Percentiles rank a stretch among this genome's conserved stretches.
Conservation (phyloP, 2,888 invertebrate genomes). For the Cylindroiulus punctatus region DNA sequence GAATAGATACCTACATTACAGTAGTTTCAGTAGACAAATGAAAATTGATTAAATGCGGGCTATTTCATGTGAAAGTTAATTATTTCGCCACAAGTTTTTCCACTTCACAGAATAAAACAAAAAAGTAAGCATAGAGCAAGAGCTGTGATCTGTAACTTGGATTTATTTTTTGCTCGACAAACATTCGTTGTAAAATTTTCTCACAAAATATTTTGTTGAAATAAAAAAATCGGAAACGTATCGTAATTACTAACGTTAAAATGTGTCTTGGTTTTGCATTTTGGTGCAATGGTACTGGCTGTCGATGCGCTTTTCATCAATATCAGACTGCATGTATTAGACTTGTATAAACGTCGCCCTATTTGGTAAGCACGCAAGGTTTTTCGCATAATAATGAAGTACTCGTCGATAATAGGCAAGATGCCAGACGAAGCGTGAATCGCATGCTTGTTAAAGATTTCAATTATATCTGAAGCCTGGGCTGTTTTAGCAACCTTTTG, state of each 20-base stretch:
- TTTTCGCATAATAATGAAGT: constrained; percentile 10
- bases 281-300: background rate
- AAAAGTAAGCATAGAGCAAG: too few species aligned
- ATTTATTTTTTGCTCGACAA: too few species aligned
- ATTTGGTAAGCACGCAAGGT: background rate
- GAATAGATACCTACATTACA: too few species aligned
- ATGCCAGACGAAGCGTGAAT: constrained; percentile 3
- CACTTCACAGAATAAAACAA: too few species aligned
- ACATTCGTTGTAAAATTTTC: background rate
- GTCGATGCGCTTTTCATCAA: background rate
- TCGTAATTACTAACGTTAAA: background rate
- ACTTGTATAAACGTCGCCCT: background rate
- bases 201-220: background rate
- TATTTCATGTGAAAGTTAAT: too few species aligned
- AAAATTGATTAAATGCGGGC: too few species aligned
- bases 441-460: constrained; percentile 1
- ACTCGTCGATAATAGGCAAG: constrained; percentile 8
- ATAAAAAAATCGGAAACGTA: background rate
- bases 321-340: background rate
- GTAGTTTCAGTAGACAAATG: too few species aligned
- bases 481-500: constrained; percentile 7
- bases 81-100: too few species aligned
- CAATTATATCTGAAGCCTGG: background rate
- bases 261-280: background rate
- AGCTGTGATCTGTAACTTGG: too few species aligned